Evolutionary conservation across 2,888 invertebrate genomes (phyloP), one percentile per base, ranked within the genome.

Genomic region (Nematopogon swammerdamellus): DNA sequence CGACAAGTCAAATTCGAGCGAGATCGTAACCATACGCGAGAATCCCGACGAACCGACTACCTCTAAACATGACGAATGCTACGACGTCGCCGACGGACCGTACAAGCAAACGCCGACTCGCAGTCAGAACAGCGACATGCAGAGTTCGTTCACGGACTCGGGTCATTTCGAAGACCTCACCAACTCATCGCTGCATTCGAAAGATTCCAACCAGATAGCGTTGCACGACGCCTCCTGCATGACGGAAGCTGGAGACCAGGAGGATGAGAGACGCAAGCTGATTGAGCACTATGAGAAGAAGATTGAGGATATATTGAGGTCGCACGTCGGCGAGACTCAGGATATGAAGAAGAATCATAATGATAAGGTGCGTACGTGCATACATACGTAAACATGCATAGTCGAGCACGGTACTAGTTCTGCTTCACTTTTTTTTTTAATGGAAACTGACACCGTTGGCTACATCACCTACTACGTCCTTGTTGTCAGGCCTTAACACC

Each of bases 111-210:
- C 77, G 48, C 75, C 79, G 46, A 75, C 71, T 16, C 67, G 76
- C 53, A 68, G 73, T 56, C 66, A 74, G 51, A 75, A 72, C 46
- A 58, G 59, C 67, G 89, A 90, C 63, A 84, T 89, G 80, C 87
- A 87, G 59, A 85, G 86, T 55, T 92, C 92, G 20, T 86, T 90
- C 61, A 88, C 91, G 50, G 92, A 92, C 70, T 92, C 92, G 6
- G 93, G 93, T 44, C 90, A 92, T 72, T 92, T 89, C 69, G 93
- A 93, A 66, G 92, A 92, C 71, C 77, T 88, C 58, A 86, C 86
- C 17, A 86, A 86, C 59, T 89, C 89, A 48, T 89, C 89, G 49
- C 77, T 89, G 53, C 87, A 89, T 69, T 89, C 89, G 51, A 90
- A 89, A 71, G 90, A 89, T 61, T 86, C 87, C n/a, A 82, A 82